Base-by-base conservation (phyloP, 1,140 invertebrate species). In the Brachionus plicatilis region DNA sequence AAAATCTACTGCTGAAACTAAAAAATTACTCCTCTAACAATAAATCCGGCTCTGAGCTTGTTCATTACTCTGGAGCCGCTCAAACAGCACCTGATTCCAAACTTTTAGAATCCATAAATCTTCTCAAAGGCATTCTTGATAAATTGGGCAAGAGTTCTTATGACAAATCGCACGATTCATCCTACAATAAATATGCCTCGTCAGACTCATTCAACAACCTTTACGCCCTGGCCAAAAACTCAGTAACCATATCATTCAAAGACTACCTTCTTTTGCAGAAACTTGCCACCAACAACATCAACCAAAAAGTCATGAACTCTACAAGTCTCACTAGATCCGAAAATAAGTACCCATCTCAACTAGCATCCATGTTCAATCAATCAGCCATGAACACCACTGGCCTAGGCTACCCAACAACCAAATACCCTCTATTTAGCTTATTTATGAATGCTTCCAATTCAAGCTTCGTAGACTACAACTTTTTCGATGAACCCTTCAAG, bases 221-320 rank as follows among this genome's bases (percentile, higher is more conserved):
- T 12, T 82, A 43, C 17, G 79, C 79, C 6, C 33, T 82, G 7
- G 79, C 79, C 24, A 82, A 82, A 65, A 82, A 82, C 65, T 82
- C 79, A 41, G 79, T 82, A 17, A 82, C 79, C 24, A 41, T 82
- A 14, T 82, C 79, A 11, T 82, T 82, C 79, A 60, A 41, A 45
- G 79, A 82, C 37, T 82, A 82, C 41, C n/a, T 82, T 11, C 53
- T 82, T 82, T 47, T 65, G 41, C 79, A 68, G 65, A 76, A 76
- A 47, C 20, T 43, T 20, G 17, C 68, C 17, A 24, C 37, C 12
- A 68, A 75, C 9, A 41, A 17, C 45, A 76, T 37, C 24, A 76
- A 47, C 9, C 72, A 50, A 72, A 37, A 7, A 72, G n/a, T 45
- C 20, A 72, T 72, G 37, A 72, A 20, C 17, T 72, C 68, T n/a